Conservation (phyloP, 2,888 invertebrate genomes). For the Polia nebulosa region DNA sequence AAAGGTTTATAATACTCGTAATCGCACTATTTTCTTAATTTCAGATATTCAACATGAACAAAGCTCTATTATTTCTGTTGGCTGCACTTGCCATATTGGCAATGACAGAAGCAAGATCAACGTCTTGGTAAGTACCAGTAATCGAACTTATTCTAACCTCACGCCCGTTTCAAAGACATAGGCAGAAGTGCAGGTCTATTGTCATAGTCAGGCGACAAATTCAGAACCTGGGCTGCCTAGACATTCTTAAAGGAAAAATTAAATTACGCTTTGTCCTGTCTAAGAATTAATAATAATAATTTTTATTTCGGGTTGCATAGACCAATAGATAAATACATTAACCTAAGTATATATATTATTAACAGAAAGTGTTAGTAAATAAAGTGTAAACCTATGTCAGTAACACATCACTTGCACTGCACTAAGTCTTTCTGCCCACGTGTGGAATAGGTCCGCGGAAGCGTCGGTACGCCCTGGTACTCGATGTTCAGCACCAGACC, state of each 20-base stretch:
- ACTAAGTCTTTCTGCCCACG: too few relatives aligned
- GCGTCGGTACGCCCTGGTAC: too few relatives aligned
- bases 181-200: neutral
- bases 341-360: too few relatives aligned
- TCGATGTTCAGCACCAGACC: neutral
- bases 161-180: neutral
- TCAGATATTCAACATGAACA: slow-evolving; percentile 70
- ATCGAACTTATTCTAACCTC: neutral
- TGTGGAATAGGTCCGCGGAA: too few relatives aligned
- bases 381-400: too few relatives aligned
- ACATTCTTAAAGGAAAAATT: neutral
- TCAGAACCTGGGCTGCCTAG: neutral
- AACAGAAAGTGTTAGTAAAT: too few relatives aligned
- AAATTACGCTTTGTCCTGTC: neutral
- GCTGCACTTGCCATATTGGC: slow-evolving; percentile 65
- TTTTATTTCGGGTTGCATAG: too few relatives aligned
- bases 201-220: neutral
- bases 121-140: slow-evolving; percentile 54
- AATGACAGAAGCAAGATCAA: slow-evolving; percentile 69
- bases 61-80: slow-evolving; percentile 68
- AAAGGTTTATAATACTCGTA: neutral
- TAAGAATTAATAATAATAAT: too few relatives aligned
- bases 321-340: too few relatives aligned
- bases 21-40: slow-evolving; percentile 12
- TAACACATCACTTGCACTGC: too few relatives aligned